These are phyloP conservation scores for Hemiscyllium ocellatum DNA, from an alignment of 2,113 vertebrate genomes.

Conservation along the genomic window DNA sequence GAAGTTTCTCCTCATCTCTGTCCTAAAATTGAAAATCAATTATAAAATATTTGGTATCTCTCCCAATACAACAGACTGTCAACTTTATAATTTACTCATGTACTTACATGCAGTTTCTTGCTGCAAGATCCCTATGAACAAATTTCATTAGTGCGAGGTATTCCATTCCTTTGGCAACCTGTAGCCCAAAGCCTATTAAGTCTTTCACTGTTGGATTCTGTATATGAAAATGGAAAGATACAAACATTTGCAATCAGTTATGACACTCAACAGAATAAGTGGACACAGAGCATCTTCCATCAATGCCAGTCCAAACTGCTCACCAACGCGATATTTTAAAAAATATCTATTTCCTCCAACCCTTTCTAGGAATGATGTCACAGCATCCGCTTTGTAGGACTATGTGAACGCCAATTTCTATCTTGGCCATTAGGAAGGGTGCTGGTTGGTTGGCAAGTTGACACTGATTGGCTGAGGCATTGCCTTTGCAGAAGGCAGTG, in stretches of 20 bases:
- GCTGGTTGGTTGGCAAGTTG: too few species aligned
- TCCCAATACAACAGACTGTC: not conserved
- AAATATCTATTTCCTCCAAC: not conserved
- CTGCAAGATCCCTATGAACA: slow-evolving; percentile 91
- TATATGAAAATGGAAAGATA: not conserved
- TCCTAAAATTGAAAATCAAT: too few species aligned
- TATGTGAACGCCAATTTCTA: too few species aligned
- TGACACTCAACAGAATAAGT: not conserved
- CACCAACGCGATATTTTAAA: not conserved
- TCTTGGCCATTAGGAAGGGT: too few species aligned
- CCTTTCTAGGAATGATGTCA: not conserved
- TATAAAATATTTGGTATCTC: not conserved
- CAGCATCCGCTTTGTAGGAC: not conserved
- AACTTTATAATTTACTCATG: not conserved
- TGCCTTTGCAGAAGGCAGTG: too few species aligned
- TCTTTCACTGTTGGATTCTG: slow-evolving; percentile 93
- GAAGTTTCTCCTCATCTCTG: too few species aligned
- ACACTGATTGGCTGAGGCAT: too few species aligned
- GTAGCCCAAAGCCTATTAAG: slow-evolving; percentile 85
- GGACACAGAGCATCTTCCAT: not conserved
- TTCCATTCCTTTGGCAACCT: slow-evolving; percentile 90
- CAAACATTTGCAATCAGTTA: not conserved
- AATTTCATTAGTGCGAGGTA: slow-evolving; percentile 91
- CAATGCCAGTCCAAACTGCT: not conserved
- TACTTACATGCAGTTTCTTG: slow-evolving; percentile 95